A percentile compares a stretch with the other conserved stretches of the same genome.
These are phyloP conservation scores for Oreocharis arfaki DNA, from an alignment of 2,113 vertebrate species.

Conservation along the genomic window DNA sequence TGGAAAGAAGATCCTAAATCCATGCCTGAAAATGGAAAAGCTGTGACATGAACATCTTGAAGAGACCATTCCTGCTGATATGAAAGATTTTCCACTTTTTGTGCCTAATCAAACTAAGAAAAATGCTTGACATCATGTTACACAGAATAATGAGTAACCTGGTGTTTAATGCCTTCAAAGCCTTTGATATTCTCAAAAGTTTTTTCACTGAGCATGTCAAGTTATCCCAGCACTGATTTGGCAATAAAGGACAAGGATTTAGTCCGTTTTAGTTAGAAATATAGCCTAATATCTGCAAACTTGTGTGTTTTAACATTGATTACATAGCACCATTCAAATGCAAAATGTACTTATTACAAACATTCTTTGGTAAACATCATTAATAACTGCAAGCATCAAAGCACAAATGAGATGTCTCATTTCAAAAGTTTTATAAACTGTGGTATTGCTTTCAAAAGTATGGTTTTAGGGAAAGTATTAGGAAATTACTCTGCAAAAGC, in stretches of 20 bases:
- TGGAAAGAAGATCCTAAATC: background rate
- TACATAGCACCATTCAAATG: background rate
- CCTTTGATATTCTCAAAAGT: background rate
- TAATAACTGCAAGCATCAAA: background rate
- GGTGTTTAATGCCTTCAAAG: background rate
- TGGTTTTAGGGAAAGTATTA: background rate
- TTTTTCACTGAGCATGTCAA: background rate
- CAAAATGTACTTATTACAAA: background rate
- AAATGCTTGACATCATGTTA: background rate
- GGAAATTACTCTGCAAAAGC: background rate
- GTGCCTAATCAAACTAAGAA: background rate
- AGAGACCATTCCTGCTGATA: background rate
- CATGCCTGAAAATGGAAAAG: background rate
- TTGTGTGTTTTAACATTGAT: background rate
- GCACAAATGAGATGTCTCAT: background rate
- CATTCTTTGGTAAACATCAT: background rate
- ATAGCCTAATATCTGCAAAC: background rate
- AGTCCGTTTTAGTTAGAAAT: background rate
- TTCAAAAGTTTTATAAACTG: background rate
- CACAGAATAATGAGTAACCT: background rate
- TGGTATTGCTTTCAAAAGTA: background rate
- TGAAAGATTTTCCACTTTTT: background rate
- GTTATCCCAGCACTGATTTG: background rate
- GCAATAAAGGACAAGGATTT: background rate
- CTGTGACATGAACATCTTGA: background rate